These are phyloP conservation scores for Pyrochroa serraticornis DNA, from an alignment of 2,888 invertebrate genomes.

Conservation along the genomic window DNA sequence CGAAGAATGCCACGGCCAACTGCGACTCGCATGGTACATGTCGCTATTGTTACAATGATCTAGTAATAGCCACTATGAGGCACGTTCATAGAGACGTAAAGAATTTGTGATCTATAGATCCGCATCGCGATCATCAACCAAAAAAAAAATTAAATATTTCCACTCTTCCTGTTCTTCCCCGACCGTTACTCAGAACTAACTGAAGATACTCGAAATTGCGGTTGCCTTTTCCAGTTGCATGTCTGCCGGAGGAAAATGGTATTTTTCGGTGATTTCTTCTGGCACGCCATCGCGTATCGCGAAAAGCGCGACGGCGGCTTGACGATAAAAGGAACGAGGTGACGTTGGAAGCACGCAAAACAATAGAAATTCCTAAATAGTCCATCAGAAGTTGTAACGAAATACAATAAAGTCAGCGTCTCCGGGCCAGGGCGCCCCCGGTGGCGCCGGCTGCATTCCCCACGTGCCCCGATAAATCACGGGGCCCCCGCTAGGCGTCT, in stretches of 20 bases:
- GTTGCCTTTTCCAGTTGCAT: too few species aligned
- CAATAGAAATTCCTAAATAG: constrained; percentile 58
- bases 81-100: background rate
- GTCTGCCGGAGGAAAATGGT: too few species aligned
- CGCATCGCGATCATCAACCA: too few species aligned
- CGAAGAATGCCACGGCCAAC: constrained; percentile 36
- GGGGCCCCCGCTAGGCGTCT: constrained; percentile 56
- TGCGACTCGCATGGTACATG: too few species aligned
- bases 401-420: constrained; percentile 43
- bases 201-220: background rate
- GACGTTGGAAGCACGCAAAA: constrained; percentile 48
- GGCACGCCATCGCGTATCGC: background rate
- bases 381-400: constrained; percentile 49
- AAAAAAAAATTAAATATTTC: too few species aligned
- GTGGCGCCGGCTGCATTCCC: constrained; percentile 59
- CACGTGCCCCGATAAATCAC: constrained; percentile 60
- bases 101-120: too few species aligned
- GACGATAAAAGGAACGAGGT: constrained; percentile 35
- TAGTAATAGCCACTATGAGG: background rate
- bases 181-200: background rate
- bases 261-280: too few species aligned
- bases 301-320: background rate
- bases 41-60: constrained; percentile 30
- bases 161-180: too few species aligned
- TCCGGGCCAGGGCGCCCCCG: constrained; percentile 56